phyloP scores from a whole-genome alignment of 2,888 invertebrate genomes.

The Sesia bembeciformis region DNA sequence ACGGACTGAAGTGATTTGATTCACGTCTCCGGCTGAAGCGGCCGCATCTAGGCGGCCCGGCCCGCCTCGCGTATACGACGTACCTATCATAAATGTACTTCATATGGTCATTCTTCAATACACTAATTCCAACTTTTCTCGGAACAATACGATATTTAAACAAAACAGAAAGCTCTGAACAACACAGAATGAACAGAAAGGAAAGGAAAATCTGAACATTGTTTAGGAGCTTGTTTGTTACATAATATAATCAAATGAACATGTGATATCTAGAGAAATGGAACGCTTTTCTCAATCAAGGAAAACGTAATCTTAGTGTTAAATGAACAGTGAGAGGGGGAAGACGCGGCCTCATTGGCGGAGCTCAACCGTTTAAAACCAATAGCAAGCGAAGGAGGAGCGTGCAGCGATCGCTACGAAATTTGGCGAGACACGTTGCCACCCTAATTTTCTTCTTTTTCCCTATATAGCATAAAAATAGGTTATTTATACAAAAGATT shows the following conservation, averaged over 20 bases:
- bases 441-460: slow-evolving; percentile 33
- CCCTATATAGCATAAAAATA: neutral
- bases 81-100: too few relatives aligned
- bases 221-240: too few relatives aligned
- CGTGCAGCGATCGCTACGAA: slow-evolving; percentile 43
- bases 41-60: neutral
- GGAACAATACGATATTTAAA: too few relatives aligned
- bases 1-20: slow-evolving; percentile 18
- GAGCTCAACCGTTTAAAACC: slow-evolving; percentile 45
- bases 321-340: slow-evolving; percentile 47
- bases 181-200: too few relatives aligned
- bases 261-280: too few relatives aligned
- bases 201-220: too few relatives aligned
- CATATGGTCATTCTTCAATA: too few relatives aligned
- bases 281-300: slow-evolving; percentile 30
- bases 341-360: slow-evolving; percentile 56
- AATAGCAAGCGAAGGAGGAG: slow-evolving; percentile 65
- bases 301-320: slow-evolving; percentile 49
- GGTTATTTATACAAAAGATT: neutral
- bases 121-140: too few relatives aligned
- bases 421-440: slow-evolving; percentile 47
- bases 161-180: too few relatives aligned
- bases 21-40: slow-evolving; percentile 7
- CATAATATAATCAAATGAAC: too few relatives aligned
- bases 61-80: neutral